Evolutionary conservation across 2,888 invertebrate species (phyloP), one percentile per base, ranked within the genome.

Genomic region (Cremastobaeus sp.): DNA sequence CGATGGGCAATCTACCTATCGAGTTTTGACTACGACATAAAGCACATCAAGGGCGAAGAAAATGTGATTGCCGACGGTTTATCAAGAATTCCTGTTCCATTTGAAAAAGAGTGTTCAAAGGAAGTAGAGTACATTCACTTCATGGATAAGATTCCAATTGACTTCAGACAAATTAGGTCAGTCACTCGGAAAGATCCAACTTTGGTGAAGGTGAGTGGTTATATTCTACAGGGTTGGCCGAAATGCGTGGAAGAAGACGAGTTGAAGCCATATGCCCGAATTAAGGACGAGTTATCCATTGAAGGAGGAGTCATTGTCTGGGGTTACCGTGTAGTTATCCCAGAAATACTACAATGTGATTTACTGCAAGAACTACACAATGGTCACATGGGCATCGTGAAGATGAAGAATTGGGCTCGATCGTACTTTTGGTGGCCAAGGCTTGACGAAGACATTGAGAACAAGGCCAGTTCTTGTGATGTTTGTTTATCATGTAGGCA

Each of bases 1-100:
- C 54, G 83, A 54, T 85, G 82, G 83, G 81, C 83, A 20, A 39
- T 62, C 0, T 77, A 71, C 48, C 48, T 77, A 9, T 68, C 66
- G 2, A 66, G 74, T 3, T 79, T 76, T 39, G 60, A 79, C 21
- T 81, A 78, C 12, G 65, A 48, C 15, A 28, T 32, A 5, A 30
- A 47, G 18, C 28, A 32, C 15, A 11, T 47, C 5, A 30, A 30
- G 11, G 18, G 47, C 9, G 8, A 18, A 12, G 11, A 47, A 9
- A 47, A 47, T 6, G 47, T 11, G 5, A 20, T 17, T 14, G 47
- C 21, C 21, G 50, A 21, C 21, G 20, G 3, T 4, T 12, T 39
- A 4, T 39, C 39, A 2, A 39, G 39, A 28, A n/a, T 45, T n/a
- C n/a, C n/a, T 12, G 6, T 39, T n/a, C n/a, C n/a, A n/a, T n/a